Base-by-base conservation (phyloP, 2,797 vertebrate genomes). In the Chaetophractus vellerosus region DNA sequence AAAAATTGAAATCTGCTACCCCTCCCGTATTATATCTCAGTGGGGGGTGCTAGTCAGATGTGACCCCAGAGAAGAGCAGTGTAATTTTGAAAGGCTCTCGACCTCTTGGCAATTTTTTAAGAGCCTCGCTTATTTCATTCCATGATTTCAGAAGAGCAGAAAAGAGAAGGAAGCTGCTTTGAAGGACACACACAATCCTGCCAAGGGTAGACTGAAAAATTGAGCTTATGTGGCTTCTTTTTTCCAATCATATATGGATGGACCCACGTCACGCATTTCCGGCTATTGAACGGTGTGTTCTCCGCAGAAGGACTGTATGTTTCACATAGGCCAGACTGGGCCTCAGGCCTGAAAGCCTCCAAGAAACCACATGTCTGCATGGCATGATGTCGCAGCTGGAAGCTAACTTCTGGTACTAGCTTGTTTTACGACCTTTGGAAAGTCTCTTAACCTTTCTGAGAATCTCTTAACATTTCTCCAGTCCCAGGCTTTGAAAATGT, bases 371-470 rank as follows among this genome's bases (percentile, higher is more conserved):
- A 52, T 45, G 38, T 82, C 83, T 86, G 38, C 33, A 12, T 88
- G 69, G 84, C 69, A 48, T 48, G 82, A 79, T 75, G 48, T 83
- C 95, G 96, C 92, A 82, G 86, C 83, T 97, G 93, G 92, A 97
- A 96, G 97, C 92, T 96, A 88, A 94, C 87, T 92, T 96, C 90
- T 52, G 33, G 95, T 71, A 90, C 90, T 82, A 59, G 59, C 93
- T 95, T 91, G 61, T 94, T 93, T 91, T 76, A 90, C 91, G 93
- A 96, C 95, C 97, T 98, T 97, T 97, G 97, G 68, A 86, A 96
- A 98, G 93, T 97, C 97, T 97, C 96, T 98, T 98, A 97, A 98
- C 96, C 96, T 98, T 98, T 98, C 88, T 76, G 68, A 96, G 80
- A 94, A 76, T 97, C 96, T 97, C 96, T 98, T 98, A 97, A 97